phyloP scores from a whole-genome alignment of 2,113 vertebrate genomes.

The Sinocyclocheilus grahami region DNA sequence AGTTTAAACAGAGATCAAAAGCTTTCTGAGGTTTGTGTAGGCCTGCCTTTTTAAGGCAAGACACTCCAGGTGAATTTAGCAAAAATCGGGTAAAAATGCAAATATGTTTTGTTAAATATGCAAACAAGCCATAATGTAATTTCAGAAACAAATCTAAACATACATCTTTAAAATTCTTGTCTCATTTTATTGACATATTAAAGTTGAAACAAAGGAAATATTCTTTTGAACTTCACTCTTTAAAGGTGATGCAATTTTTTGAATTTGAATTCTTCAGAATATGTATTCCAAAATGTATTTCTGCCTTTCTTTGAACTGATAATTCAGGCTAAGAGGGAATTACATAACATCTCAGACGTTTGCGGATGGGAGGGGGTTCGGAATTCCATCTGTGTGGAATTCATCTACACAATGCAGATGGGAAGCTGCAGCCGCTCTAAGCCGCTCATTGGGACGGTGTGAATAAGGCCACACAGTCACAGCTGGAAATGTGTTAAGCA shows the following conservation, averaged over 20 bases:
- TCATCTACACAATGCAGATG: neutral
- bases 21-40: neutral
- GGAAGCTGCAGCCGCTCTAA: neutral
- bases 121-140: no score
- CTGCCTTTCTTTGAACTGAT: neutral
- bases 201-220: no score
- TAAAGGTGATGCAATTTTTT: neutral
- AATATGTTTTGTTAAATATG: no score
- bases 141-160: no score
- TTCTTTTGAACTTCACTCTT: neutral
- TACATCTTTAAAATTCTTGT: no score
- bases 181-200: no score
- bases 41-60: neutral
- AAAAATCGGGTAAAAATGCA: neutral
- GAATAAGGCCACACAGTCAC: conserved; percentile 12
- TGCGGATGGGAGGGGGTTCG: neutral
- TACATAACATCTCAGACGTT: neutral
- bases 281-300: neutral
- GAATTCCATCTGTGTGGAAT: neutral
- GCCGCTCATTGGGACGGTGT: neutral
- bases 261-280: neutral
- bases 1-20: conserved; percentile 4
- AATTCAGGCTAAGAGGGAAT: neutral
- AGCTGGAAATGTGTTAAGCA: conserved; percentile 22
- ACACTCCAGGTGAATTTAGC: neutral